Percentiles rank a stretch among this genome's conserved stretches.
Conservation (phyloP, 2,113 vertebrate genomes). For the Oceanites oceanicus region DNA sequence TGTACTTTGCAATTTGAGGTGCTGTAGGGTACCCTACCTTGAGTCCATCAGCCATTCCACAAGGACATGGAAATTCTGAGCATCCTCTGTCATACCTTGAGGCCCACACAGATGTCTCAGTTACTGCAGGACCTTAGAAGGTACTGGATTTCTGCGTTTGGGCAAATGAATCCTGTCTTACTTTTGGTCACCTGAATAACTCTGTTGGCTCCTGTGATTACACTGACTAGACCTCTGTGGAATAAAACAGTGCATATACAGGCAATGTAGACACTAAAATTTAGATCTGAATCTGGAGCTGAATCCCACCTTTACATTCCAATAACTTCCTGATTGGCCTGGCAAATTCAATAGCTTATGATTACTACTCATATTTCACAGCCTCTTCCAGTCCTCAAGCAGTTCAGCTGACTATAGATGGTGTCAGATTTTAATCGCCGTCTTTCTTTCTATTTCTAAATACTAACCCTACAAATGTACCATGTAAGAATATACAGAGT, state of each 20-base stretch:
- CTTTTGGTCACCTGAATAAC: neutral
- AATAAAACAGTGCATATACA: neutral
- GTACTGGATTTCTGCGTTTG: neutral
- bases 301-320: neutral
- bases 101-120: neutral
- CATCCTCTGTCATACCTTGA: neutral
- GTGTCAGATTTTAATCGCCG: neutral
- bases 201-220: neutral
- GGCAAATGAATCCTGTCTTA: neutral
- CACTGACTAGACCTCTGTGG: neutral
- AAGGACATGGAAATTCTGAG: neutral
- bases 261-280: neutral
- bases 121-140: neutral
- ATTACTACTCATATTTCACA: neutral
- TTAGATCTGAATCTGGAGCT: neutral
- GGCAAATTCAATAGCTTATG: neutral
- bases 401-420: neutral
- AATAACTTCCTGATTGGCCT: neutral
- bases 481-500: neutral
- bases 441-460: neutral
- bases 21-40: neutral
- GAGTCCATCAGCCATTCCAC: neutral
- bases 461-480: neutral
- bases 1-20: neutral
- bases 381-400: neutral